Percentiles rank a stretch among this genome's conserved stretches.
Conservation (phyloP, 2,113 vertebrate genomes). For the Chunga burmeisteri region DNA sequence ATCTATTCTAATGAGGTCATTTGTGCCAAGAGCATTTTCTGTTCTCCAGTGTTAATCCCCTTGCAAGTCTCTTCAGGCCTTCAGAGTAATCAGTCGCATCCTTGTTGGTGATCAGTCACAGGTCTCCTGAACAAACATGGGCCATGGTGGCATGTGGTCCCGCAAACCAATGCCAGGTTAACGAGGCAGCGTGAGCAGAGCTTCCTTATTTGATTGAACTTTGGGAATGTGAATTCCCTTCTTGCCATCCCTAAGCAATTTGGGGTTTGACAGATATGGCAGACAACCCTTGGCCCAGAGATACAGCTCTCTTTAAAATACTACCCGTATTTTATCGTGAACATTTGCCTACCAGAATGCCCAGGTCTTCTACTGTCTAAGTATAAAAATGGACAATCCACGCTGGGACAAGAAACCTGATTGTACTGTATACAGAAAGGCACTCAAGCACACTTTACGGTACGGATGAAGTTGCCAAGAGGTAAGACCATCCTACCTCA, state of each 20-base stretch:
- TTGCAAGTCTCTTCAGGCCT: background rate
- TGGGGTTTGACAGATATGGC: background rate
- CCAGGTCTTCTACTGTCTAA: background rate
- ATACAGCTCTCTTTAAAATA: background rate
- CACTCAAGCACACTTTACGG: background rate
- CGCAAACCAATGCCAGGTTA: background rate
- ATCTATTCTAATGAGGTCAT: background rate
- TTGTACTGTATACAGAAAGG: background rate
- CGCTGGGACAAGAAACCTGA: background rate
- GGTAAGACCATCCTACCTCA: background rate
- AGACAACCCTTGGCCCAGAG: background rate
- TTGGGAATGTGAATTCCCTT: background rate
- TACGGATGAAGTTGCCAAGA: background rate
- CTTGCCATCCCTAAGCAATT: background rate
- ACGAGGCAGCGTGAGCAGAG: background rate
- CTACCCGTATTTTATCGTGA: background rate
- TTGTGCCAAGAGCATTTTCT: background rate
- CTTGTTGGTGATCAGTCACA: background rate
- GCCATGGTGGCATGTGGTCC: accelerated
- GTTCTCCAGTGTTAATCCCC: background rate
- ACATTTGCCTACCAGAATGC: background rate
- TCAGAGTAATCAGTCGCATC: background rate
- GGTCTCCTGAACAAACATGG: background rate
- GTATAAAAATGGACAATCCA: background rate
- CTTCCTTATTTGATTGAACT: background rate